phyloP scores from a whole-genome alignment of 2,113 vertebrate genomes.

The Cinclus mexicanus region DNA sequence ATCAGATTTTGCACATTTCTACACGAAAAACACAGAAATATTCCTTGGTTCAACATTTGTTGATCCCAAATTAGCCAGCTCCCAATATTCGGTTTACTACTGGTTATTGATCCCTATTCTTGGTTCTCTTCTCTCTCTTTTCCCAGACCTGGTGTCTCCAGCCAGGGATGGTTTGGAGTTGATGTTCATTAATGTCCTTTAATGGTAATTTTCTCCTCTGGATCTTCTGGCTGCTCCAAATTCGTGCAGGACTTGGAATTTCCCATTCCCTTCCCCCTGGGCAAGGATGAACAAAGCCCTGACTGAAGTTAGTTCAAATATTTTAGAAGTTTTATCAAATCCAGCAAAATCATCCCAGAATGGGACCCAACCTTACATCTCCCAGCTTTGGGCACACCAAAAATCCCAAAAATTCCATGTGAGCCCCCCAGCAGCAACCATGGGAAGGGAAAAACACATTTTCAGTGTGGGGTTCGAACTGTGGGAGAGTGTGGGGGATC shows the following conservation, averaged over 20 bases:
- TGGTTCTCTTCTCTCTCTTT: not conserved
- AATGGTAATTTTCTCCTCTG: not conserved
- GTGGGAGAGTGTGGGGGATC: accelerated
- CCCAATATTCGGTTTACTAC: accelerated
- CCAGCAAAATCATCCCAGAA: not conserved
- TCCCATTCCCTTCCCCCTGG: not conserved
- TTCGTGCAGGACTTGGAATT: not conserved
- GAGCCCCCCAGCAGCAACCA: accelerated
- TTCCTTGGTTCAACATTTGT: accelerated
- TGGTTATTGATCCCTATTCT: too few relatives aligned
- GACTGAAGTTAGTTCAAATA: not conserved
- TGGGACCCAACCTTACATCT: not conserved
- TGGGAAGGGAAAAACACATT: not conserved
- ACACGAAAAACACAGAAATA: not conserved
- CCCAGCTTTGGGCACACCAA: not conserved
- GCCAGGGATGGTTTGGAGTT: not conserved
- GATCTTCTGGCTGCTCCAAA: not conserved
- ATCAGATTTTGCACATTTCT: not conserved
- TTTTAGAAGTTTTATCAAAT: accelerated
- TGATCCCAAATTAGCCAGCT: not conserved
- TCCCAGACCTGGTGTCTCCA: not conserved
- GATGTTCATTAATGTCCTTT: not conserved
- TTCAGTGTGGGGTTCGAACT: not conserved
- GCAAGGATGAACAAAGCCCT: not conserved
- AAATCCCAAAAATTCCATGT: not conserved